Evolutionary conservation across 2,797 vertebrate genomes (phyloP).

Genomic region (Buceros bicornis): DNA sequence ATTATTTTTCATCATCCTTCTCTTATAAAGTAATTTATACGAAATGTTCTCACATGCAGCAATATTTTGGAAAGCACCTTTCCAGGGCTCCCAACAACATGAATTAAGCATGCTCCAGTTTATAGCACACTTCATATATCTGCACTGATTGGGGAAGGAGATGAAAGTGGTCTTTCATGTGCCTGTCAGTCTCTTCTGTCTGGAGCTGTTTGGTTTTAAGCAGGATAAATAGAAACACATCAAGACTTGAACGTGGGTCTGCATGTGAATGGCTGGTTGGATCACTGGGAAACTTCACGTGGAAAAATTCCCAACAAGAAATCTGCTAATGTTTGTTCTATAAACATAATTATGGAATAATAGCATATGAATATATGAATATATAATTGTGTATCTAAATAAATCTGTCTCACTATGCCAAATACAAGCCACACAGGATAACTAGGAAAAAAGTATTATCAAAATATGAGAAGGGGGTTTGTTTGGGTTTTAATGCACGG

Average conservation of each 20-base stretch:
- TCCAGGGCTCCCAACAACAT: not conserved
- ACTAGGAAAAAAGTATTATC: not conserved
- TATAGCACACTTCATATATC: not conserved
- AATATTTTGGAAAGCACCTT: not conserved
- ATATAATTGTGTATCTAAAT: not conserved
- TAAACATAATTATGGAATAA: not conserved
- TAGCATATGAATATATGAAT: not conserved
- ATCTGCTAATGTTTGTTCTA: not conserved
- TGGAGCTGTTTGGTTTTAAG: conserved; percentile 1
- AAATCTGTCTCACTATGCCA: not conserved
- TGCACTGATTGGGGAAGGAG: not conserved
- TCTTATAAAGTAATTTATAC: not conserved
- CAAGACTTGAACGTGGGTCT: not conserved
- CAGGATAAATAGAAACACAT: conserved; percentile 15
- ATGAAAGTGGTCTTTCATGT: conserved; percentile 13
- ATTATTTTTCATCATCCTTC: not conserved
- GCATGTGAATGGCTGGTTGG: not conserved
- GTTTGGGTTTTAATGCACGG: not conserved
- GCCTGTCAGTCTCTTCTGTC: not conserved
- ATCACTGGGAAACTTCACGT: not conserved
- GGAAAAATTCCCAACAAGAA: not conserved
- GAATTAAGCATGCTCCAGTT: not conserved
- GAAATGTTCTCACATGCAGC: not conserved
- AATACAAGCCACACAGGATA: not conserved
- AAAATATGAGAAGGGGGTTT: not conserved